phyloP scores from a whole-genome alignment of 2,888 invertebrate genomes.

The Rotaria macrura region DNA sequence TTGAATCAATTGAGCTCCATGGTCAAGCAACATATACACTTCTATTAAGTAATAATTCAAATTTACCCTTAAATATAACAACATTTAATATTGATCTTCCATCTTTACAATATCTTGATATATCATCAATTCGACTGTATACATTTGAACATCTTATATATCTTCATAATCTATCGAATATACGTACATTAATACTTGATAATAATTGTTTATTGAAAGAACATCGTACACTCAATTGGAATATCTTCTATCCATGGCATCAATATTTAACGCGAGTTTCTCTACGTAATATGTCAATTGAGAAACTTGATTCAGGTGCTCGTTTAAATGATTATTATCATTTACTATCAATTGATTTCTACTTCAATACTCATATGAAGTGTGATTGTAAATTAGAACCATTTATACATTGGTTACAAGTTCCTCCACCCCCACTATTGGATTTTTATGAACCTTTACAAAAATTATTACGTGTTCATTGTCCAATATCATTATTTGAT shows the following conservation, averaged over 20 bases:
- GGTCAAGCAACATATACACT: not conserved
- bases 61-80: not conserved
- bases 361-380: not conserved
- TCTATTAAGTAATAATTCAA: not conserved
- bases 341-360: not conserved
- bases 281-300: not conserved
- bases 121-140: not conserved
- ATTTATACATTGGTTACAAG: not conserved
- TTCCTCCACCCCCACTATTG: not conserved
- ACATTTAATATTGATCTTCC: not conserved
- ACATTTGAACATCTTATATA: not conserved
- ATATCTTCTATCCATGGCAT: not conserved
- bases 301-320: not conserved
- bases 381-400: slow-evolving; percentile 7
- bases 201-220: not conserved
- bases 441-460: not conserved
- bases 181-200: not conserved
- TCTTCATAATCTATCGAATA: not conserved
- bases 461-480: not conserved
- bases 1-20: not conserved
- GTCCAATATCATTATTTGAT: not conserved
- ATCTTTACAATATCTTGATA: not conserved
- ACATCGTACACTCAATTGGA: not conserved
- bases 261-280: slow-evolving; percentile 6
- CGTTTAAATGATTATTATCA: not conserved